Base-by-base conservation (phyloP, 2,888 invertebrate species). In the Lydus trimaculatus region DNA sequence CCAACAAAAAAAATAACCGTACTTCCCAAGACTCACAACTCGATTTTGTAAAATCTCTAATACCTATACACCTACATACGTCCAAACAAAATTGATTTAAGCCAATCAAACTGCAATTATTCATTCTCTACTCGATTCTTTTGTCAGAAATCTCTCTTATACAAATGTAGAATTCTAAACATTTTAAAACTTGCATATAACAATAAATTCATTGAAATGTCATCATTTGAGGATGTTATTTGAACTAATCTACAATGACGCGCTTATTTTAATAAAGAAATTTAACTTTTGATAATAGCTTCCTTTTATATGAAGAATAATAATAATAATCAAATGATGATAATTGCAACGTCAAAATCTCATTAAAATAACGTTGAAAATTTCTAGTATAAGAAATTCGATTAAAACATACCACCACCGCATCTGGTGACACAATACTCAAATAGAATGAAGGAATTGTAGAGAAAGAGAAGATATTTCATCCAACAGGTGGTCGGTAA, bases 81-180 rank as follows among this genome's bases (percentile, higher is more conserved):
- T n/a, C n/a, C n/a, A 36, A 15, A 43, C 43, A 17, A 43, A 17
- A 43, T 17, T 17, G 7, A 43, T 17, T 43, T 17, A 43, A 33
- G 8, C 31, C 59, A 59, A 58, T 59, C 31, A 59, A 59, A 31
- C n/a, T 5, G 17, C 31, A 59, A 59, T 31, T 31, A 59, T 31
- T 59, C 59, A 59, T 31, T 59, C 31, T n/a, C n/a, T n/a, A n/a
- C n/a, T n/a, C n/a, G n/a, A 28, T 59, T 59, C 17, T 8, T 11
- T 9, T 15, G 33, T 31, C 31, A 33, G 31, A n/a, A 36, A n/a
- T n/a, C 11, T 17, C n/a, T n/a, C 5, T 7, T 7, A 43, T n/a
- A 43, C 2, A 36, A 15, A 4, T 11, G 36, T 4, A 15, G 13
- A 36, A 36, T 13, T 33, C 15, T 39, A 4, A 13, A n/a, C 39